Conservation (phyloP, 2,113 vertebrate genomes). For the Clarias gariepinus region DNA sequence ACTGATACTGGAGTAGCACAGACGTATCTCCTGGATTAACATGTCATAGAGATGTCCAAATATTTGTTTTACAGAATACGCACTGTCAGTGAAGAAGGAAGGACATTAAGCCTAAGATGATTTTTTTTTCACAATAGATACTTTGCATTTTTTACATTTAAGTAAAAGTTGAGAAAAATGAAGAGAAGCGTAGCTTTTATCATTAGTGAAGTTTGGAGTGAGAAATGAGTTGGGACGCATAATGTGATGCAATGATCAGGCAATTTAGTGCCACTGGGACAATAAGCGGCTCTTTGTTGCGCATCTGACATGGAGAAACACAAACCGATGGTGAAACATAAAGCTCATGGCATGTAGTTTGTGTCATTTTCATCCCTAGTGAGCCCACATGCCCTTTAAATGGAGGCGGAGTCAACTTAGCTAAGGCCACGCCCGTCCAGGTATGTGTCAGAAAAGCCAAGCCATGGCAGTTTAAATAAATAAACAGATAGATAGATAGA, state of each 20-base stretch:
- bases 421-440: background rate
- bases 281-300: background rate
- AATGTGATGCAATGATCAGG: too few relatives aligned
- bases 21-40: background rate
- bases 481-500: background rate
- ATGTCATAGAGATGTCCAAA: background rate
- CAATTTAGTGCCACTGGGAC: too few relatives aligned
- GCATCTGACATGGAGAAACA: background rate
- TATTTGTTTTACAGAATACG: background rate
- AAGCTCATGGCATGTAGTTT: too few relatives aligned
- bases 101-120: background rate
- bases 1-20: background rate
- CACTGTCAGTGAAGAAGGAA: background rate
- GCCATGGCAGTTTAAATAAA: background rate
- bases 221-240: too few relatives aligned
- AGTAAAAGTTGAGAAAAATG: too few relatives aligned
- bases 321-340: too few relatives aligned
- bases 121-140: background rate
- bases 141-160: too few relatives aligned
- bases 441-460: background rate
- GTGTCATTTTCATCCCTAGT: too few relatives aligned
- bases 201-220: too few relatives aligned
- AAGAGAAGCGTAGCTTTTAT: too few relatives aligned
- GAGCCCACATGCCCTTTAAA: too few relatives aligned
- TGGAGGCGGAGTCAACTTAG: background rate